phyloP scores from a whole-genome alignment of 2,113 vertebrate species.

The Mohoua ochrocephala region DNA sequence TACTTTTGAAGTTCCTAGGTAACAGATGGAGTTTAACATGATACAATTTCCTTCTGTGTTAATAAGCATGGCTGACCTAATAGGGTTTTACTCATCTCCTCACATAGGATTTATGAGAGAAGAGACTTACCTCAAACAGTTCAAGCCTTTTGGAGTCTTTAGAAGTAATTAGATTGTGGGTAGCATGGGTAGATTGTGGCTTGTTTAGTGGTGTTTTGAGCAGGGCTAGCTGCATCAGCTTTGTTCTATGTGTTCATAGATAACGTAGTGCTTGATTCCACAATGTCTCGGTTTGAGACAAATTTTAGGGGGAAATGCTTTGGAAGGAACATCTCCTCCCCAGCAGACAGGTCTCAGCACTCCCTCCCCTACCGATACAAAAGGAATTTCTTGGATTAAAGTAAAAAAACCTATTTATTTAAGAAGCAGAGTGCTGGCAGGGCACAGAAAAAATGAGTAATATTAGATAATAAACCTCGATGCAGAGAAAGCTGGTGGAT shows the following conservation, averaged over 20 bases:
- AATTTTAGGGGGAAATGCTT: background rate
- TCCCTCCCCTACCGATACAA: background rate
- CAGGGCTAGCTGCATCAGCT: background rate
- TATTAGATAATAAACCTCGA: background rate
- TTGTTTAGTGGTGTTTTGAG: slow-evolving; percentile 15
- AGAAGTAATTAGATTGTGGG: slow-evolving; percentile 37
- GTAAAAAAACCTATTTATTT: background rate
- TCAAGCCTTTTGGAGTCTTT: background rate
- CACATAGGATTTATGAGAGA: background rate
- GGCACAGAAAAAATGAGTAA: background rate
- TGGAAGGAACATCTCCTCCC: background rate
- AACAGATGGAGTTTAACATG: background rate
- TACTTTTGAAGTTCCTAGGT: background rate
- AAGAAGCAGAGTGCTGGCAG: background rate
- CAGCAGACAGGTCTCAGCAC: background rate
- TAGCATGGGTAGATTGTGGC: slow-evolving; percentile 27
- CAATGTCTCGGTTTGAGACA: background rate
- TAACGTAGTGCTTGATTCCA: background rate
- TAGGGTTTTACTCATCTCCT: background rate
- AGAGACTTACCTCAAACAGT: slow-evolving; percentile 11
- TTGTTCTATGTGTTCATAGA: background rate
- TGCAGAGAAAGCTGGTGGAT: background rate
- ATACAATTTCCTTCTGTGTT: background rate
- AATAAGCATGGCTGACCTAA: background rate
- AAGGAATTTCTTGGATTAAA: background rate